Percentiles rank a stretch among this genome's conserved stretches.
Evolutionary conservation across 2,797 vertebrate genomes (phyloP).

Genomic region (Gymnothorax javanicus): DNA sequence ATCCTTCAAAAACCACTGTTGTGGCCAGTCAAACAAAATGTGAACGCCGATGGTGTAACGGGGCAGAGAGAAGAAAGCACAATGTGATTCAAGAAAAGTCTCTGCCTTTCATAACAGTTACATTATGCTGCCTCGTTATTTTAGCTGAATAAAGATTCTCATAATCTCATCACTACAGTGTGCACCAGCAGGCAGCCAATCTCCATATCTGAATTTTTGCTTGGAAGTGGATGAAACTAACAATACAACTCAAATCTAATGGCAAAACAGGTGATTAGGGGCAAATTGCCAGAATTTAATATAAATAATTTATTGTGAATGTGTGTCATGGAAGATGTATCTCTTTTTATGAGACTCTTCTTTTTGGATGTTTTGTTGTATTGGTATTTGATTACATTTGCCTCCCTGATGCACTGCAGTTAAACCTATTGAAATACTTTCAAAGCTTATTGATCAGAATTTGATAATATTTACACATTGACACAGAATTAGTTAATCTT

Average conservation of each 20-base stretch:
- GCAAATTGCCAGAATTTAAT: not conserved
- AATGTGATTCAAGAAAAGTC: not conserved
- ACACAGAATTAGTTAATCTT: not conserved
- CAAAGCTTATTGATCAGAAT: conserved; percentile 1
- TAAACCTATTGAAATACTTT: not conserved
- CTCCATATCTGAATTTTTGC: not conserved
- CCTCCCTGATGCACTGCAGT: conserved; percentile 3
- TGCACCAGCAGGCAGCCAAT: not conserved
- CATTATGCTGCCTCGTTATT: not conserved
- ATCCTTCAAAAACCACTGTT: not conserved
- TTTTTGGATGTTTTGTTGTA: not conserved
- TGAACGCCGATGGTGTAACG: not conserved
- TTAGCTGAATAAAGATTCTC: not conserved
- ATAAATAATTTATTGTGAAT: not conserved
- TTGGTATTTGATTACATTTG: conserved; percentile 15
- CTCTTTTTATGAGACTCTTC: not conserved
- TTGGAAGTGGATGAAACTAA: not conserved
- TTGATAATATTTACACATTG: not conserved
- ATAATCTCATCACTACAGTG: not conserved
- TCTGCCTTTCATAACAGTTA: not conserved
- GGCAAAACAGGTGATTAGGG: not conserved
- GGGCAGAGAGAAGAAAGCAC: not conserved
- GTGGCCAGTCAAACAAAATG: not conserved
- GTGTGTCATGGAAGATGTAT: not conserved
- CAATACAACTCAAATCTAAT: conserved; percentile 1